Evolutionary conservation across 2,888 invertebrate genomes (phyloP), one percentile per base, ranked within the genome.

Genomic region (Zygogramma bicolorata): DNA sequence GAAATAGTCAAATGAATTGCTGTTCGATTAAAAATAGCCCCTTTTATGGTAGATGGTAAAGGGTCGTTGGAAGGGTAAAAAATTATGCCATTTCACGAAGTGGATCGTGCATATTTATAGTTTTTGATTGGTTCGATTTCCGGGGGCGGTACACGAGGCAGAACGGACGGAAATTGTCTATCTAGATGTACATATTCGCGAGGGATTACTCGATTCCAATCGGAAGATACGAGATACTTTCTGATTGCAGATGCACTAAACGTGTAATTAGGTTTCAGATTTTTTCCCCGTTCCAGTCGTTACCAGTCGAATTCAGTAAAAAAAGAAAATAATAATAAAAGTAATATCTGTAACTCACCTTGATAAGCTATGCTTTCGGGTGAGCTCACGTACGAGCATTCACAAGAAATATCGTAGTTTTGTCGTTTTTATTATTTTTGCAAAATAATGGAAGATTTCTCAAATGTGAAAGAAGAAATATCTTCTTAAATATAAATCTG

Each of bases 61-160:
- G 15, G 13, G 4, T 8, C n/a, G 22, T 22, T n/a, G n/a, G n/a
- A 22, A n/a, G 27, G 53, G 27, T n/a, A 53, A 53, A 53, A 53
- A 53, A 27, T 25, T 7, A 53, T 53, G 3, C 53, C 4, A 25
- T 38, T 22, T 40, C 34, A 40, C 22, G 38, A 38, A 61, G 6
- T 38, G 38, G 8, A 38, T 61, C 61, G 25, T 20, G 34, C 68
- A 58, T 69, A 65, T 59, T 67, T 72, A 62, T 49, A 68, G 70
- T 53, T 62, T 61, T 66, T 40, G 59, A 70, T 72, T 65, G 68
- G 71, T 67, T 68, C 68, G 58, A 71, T 70, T 75, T 75, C 75
- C 75, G 57, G 70, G 5, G 15, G 61, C 63, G 53, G 60, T 59
- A 65, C 18, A 18, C 65, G 46, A 20, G 27, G 40, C 62, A 25